These are phyloP conservation scores for Wasmannia auropunctata DNA, from an alignment of 1,140 invertebrate genomes.

Conservation along the genomic window DNA sequence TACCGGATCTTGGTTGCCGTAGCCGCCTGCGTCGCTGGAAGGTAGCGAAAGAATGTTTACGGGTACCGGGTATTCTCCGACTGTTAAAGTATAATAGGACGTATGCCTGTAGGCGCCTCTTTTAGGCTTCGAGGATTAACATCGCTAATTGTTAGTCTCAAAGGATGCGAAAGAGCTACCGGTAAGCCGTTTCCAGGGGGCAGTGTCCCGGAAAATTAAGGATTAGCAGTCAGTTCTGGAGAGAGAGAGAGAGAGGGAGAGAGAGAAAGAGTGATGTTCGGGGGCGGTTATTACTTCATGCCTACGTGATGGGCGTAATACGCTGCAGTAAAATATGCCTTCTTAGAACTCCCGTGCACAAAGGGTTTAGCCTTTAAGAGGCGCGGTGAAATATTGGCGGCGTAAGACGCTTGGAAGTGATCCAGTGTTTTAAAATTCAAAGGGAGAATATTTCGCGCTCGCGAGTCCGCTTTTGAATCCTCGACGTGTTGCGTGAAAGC, in stretches of 20 bases:
- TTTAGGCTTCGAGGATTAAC: constrained; percentile 76
- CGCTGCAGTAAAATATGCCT: constrained; percentile 46
- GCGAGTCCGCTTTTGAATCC: not conserved
- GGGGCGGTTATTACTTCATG: constrained; percentile 59
- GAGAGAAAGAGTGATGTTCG: constrained; percentile 43
- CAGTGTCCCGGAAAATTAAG: constrained; percentile 77
- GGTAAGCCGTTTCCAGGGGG: constrained; percentile 35
- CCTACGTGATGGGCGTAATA: constrained; percentile 46
- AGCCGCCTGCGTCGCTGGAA: constrained; percentile 30
- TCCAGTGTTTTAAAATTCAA: constrained; percentile 54
- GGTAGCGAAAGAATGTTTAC: constrained; percentile 77
- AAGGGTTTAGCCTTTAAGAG: constrained; percentile 58
- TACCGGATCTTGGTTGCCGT: not conserved
- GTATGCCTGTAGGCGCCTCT: constrained; percentile 57
- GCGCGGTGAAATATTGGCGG: constrained; percentile 52
- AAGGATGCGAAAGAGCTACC: constrained; percentile 67
- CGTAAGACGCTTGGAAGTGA: constrained; percentile 46
- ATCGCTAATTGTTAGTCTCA: constrained; percentile 81
- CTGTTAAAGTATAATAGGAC: constrained; percentile 77
- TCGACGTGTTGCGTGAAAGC: not conserved
- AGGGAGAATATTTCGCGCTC: constrained; percentile 40
- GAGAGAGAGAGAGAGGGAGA: not conserved
- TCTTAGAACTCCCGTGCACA: constrained; percentile 51
- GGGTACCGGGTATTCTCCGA: constrained; percentile 57
- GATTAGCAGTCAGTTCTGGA: constrained; percentile 68